Evolutionary conservation across 2,113 vertebrate genomes (phyloP).

Genomic region (Barnardius zonarius): DNA sequence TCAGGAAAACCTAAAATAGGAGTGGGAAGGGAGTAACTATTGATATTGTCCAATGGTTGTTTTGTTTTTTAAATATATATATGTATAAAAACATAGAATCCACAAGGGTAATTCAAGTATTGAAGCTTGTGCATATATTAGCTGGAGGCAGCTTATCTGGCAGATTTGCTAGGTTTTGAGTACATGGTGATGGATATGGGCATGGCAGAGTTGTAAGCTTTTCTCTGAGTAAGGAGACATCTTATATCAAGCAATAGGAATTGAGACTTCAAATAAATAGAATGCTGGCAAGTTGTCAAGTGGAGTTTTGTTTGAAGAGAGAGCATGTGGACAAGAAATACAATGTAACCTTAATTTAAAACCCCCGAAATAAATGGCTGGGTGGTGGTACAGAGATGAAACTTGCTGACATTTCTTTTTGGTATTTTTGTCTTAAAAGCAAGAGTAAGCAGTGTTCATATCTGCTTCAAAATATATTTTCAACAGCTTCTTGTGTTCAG

Average conservation of each 20-base stretch:
- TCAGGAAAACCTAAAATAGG: slow-evolving; percentile 1
- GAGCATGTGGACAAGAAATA: neutral
- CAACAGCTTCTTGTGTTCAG: neutral
- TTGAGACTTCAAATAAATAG: neutral
- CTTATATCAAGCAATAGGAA: neutral
- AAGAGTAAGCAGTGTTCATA: neutral
- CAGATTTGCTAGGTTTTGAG: neutral
- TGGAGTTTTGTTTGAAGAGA: neutral
- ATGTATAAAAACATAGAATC: neutral
- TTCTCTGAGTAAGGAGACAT: neutral
- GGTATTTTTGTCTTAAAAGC: neutral
- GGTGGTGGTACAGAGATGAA: neutral
- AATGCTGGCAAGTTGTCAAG: neutral
- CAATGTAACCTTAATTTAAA: neutral
- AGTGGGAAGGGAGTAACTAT: neutral
- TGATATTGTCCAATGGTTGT: neutral
- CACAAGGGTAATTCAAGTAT: neutral
- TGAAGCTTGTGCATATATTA: neutral
- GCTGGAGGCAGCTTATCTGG: neutral
- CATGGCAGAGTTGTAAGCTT: neutral
- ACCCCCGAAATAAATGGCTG: neutral
- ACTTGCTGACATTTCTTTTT: neutral
- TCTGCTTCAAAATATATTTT: neutral
- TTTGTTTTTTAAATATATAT: neutral
- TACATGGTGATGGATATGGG: neutral